Evolutionary conservation across 1,140 invertebrate species (phyloP).

Genomic region (Camponotus vicinus): DNA sequence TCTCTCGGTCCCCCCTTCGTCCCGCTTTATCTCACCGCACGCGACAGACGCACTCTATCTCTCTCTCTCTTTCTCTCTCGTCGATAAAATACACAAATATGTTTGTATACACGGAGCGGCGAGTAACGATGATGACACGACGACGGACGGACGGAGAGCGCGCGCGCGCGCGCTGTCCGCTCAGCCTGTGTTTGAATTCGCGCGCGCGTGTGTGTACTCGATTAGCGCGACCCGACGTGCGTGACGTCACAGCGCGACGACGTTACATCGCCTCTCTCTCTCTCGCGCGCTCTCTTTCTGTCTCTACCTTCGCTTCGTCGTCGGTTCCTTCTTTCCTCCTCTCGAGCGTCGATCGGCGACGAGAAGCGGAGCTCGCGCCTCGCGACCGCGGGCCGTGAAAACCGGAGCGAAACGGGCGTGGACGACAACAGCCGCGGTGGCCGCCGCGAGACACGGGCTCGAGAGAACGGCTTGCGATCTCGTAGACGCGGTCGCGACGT

Average conservation of each 20-base stretch:
- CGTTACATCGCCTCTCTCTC: slow-evolving; percentile 80
- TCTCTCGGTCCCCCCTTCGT: slow-evolving; percentile 35
- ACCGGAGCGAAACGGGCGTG: slow-evolving; percentile 66
- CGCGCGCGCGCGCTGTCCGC: slow-evolving; percentile 70
- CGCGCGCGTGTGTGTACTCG: slow-evolving; percentile 73
- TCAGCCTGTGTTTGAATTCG: slow-evolving; percentile 34
- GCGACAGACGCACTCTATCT: slow-evolving; percentile 16
- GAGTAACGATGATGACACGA: slow-evolving; percentile 7
- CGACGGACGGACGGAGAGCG: slow-evolving; percentile 61
- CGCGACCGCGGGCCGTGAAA: slow-evolving; percentile 57
- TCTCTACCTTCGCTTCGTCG: too few relatives aligned
- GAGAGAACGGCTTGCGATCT: background rate
- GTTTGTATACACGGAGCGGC: slow-evolving; percentile 64
- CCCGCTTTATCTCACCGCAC: slow-evolving; percentile 58
- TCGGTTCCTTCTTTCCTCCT: too few relatives aligned
- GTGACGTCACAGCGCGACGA: slow-evolving; percentile 83
- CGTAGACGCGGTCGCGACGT: background rate
- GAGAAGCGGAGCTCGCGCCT: slow-evolving; percentile 6
- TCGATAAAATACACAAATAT: slow-evolving; percentile 67
- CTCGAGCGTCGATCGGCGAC: slow-evolving; percentile 79
- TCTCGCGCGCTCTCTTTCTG: too few relatives aligned
- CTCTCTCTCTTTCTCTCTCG: slow-evolving; percentile 26
- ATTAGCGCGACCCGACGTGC: slow-evolving; percentile 80
- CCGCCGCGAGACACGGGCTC: slow-evolving; percentile 63
- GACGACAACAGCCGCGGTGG: slow-evolving; percentile 53